Evolutionary conservation across 2,888 invertebrate genomes (phyloP), one percentile per base, ranked within the genome.

Genomic region (Onchidella celtica): DNA sequence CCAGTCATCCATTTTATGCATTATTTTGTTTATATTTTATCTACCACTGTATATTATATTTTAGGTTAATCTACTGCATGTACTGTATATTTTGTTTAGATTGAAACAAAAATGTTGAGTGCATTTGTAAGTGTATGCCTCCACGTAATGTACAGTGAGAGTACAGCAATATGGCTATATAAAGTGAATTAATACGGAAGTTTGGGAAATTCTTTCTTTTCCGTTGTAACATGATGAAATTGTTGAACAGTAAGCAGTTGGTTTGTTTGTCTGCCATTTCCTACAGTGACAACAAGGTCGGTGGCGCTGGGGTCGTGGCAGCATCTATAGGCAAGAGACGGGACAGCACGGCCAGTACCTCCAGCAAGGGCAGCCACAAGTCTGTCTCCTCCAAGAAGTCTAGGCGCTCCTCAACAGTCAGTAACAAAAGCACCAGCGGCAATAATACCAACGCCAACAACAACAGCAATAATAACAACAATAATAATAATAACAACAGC

Each of bases 341-440:
- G 4, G 82, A 83, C 76, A 86, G 85, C 61, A 55, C 79, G 3
- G 79, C 78, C 70, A 89, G 88, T 82, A 85, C 85, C 32, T 90
- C 90, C 86, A 90, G 90, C 87, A 90, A 87, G 59, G 87, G 86
- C 70, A 88, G 88, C 73, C 83, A 84, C 61, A 85, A 84, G 59
- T 86, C 85, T 57, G 65, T 72, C 36, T 57, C 75, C 4, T 66
- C 79, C 17, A 83, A 82, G 69, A 80, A 83, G 73, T 57, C 79
- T 59, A 76, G 79, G 59, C 47, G 79, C 14, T 79, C 69, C n/a
- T 47, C 61, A n/a, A 79, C 74, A 40, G 24, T 27, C 78, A 81
- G 61, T 66, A 84, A 69, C 36, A 75, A 84, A 38, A 75, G 32
- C 27, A 40, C 29, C 32, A 55, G 32, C 27, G 34, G 24, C 55